Percentiles rank a stretch among this genome's conserved stretches.
Conservation (phyloP, 2,888 invertebrate genomes). For the Pteria penguin region DNA sequence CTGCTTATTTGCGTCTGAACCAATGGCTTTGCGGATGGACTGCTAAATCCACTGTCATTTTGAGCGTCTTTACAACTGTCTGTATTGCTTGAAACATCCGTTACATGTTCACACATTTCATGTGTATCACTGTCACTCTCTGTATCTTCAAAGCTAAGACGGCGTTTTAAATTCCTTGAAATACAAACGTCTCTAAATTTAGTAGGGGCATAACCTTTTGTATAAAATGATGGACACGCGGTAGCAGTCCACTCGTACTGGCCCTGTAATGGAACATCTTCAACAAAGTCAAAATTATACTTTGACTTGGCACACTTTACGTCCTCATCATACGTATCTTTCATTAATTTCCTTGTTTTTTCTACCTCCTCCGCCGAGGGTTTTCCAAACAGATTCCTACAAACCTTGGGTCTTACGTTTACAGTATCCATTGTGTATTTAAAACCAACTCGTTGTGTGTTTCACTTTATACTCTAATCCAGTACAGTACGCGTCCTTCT, state of each 20-base stretch:
- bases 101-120: too few relatives aligned
- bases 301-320: background rate
- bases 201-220: background rate
- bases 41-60: background rate
- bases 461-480: too few relatives aligned
- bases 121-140: background rate
- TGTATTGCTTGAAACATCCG: too few relatives aligned
- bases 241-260: background rate
- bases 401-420: background rate
- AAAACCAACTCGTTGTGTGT: too few relatives aligned
- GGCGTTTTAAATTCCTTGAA: background rate
- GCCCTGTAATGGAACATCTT: background rate
- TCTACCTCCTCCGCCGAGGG: background rate
- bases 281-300: background rate
- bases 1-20: background rate
- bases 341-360: background rate
- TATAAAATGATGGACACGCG: background rate
- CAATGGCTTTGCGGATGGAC: background rate
- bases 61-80: background rate
- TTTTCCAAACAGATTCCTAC: background rate
- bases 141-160: background rate
- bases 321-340: background rate
- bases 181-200: background rate
- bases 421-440: background rate
- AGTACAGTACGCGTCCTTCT: background rate